Evolutionary conservation across 2,113 vertebrate genomes (phyloP), one percentile per base, ranked within the genome.

Genomic region (Atractosteus spatula): DNA sequence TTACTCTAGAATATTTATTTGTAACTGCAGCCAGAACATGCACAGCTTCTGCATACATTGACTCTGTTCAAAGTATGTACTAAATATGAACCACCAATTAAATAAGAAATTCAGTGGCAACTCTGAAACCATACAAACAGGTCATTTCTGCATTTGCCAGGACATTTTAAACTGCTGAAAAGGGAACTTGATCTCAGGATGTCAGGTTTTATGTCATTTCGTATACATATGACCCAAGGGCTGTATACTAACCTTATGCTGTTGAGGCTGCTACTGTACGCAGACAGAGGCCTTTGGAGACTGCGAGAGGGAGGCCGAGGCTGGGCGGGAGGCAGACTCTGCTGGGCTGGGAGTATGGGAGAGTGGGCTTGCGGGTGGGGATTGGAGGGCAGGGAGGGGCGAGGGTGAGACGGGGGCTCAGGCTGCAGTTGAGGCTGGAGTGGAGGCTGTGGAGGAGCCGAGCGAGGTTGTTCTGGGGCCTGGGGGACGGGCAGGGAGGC

Each of bases 211-310:
- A 29, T 29, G 29, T 29, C 29, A 29, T 29, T 29, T 29, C 29
- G 29, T 29, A 29, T 29, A 29, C 29, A 29, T 29, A 29, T 29
- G 29, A 29, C 29, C 29, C 29, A 29, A 29, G 29, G 29, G 29
- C 29, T 29, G 29, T 41, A 44, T 0, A 16, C 88, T 88, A 78
- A 99, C 97, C 96, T 98, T 82, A 97, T 86, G 71, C 96, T 94
- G 93, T 97, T 98, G 86, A 98, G 92, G 83, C 92, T 92, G 92
- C 94, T 96, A 85, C 89, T 92, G 83, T 97, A 99, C 55, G 91
- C 90, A 0, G 96, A 96, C 71, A 96, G 78, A 0, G 92, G 88
- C 51, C 94, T 88, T 1, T 90, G 85, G 54, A 94, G 89, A 82
- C 90, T 90, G 80, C 94, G 92, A 0, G 94, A 85, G 0, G 91